phyloP scores from a whole-genome alignment of 2,888 invertebrate species.

The Microctonus aethiopoides region DNA sequence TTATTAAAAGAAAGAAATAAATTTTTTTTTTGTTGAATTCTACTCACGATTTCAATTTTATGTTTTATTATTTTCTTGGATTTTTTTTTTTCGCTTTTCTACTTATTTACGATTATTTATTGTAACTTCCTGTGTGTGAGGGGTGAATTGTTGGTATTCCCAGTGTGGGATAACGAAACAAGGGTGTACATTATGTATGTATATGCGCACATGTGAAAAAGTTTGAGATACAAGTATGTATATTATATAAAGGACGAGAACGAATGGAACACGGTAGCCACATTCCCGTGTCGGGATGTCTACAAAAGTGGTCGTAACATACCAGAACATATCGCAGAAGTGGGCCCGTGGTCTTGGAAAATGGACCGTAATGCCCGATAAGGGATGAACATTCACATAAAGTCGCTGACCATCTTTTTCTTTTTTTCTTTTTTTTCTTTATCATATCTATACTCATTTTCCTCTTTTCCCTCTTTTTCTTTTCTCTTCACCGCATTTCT shows the following conservation, averaged over 20 bases:
- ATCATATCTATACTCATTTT: neutral
- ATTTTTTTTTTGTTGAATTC: neutral
- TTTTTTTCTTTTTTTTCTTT: neutral
- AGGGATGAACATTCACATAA: constrained; percentile 53
- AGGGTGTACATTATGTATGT: neutral
- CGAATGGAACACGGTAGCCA: constrained; percentile 14
- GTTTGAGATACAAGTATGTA: neutral
- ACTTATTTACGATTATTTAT: neutral
- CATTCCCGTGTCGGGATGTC: constrained; percentile 23
- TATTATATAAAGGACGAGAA: constrained; percentile 7
- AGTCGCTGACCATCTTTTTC: constrained; percentile 36
- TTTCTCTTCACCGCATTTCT: neutral
- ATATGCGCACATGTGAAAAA: neutral
- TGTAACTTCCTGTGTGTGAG: neutral
- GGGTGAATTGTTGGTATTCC: neutral
- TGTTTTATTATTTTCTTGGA: neutral
- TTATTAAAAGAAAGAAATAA: neutral
- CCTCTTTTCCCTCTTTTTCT: neutral
- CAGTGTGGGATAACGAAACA: neutral
- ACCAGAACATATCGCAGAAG: constrained; percentile 28
- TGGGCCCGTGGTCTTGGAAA: constrained; percentile 45
- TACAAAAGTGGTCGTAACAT: constrained; percentile 32
- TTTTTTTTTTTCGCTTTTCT: neutral
- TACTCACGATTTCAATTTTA: neutral
- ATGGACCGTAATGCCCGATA: constrained; percentile 63